These are phyloP conservation scores for Paralichthys olivaceus DNA, from an alignment of 2,113 vertebrate species.

Conservation along the genomic window DNA sequence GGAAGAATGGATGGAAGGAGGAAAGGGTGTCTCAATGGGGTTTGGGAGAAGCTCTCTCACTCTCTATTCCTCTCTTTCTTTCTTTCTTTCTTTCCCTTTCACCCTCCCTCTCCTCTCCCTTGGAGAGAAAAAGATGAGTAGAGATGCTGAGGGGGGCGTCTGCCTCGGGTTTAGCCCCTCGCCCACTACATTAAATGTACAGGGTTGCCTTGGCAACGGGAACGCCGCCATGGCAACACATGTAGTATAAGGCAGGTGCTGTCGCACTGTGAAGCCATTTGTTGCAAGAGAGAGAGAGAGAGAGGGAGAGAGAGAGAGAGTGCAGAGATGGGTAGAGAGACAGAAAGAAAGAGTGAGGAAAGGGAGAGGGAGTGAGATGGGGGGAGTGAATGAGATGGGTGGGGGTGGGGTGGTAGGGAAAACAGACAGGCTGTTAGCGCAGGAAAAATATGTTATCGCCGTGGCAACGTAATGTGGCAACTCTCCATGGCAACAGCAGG, in stretches of 20 bases:
- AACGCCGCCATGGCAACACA: constrained; percentile 82
- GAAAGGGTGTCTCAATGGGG: constrained; percentile 80
- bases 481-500: constrained; percentile 86
- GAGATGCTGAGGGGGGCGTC: constrained; percentile 36
- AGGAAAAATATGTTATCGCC: constrained; percentile 88
- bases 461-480: constrained; percentile 87
- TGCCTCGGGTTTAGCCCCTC: constrained; percentile 68
- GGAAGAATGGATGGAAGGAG: constrained; percentile 40
- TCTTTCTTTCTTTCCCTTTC: not conserved
- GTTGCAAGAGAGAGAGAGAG: constrained; percentile 67
- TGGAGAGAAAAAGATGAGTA: constrained; percentile 22
- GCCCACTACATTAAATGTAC: constrained; percentile 73
- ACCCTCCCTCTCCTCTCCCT: constrained; percentile 4
- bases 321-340: constrained; percentile 23
- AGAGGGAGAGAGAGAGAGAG: constrained; percentile 5
- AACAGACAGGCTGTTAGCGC: constrained; percentile 90
- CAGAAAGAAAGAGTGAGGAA: constrained; percentile 1
- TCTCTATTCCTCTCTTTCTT: not conserved
- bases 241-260: constrained; percentile 82
- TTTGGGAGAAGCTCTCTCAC: constrained; percentile 47
- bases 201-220: constrained; percentile 72
- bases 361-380: constrained; percentile 9
- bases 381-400: constrained; percentile 3
- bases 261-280: constrained; percentile 87
- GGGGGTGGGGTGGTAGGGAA: constrained; percentile 63